Evolutionary conservation across 2,113 vertebrate genomes (phyloP), one percentile per base, ranked within the genome.

Genomic region (Ochotona curzoniae): DNA sequence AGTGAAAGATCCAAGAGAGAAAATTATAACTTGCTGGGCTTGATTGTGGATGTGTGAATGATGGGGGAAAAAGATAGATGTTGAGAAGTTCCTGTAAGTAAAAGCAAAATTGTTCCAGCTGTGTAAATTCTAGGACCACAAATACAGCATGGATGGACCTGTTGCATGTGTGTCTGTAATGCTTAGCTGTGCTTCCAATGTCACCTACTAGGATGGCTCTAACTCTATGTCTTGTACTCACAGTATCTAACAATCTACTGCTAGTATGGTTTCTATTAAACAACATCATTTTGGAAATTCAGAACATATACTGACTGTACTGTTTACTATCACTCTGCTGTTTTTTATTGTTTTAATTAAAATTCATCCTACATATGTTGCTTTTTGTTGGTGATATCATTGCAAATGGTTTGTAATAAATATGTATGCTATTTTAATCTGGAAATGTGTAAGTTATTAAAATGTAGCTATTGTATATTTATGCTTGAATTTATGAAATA

Each of bases 41-140:
- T 90, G 61, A 90, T 35, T 75, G 8, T 70, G 60, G n/a, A 44
- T 78, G 13, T 1, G 51, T 47, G 80, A 28, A 67, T 67, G 8
- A 60, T 74, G 67, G 60, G 57, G 71, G 89, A 67, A 90, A 71
- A 32, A 85, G 44, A 47, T 21, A 28, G 51, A 57, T 2, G 47
- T 8, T 83, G 21, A 83, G 28, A 86, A 89, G 88, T 63, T 57
- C 70, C 86, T 30, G 75, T 93, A 94, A 94, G 90, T 64, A 90
- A 60, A 83, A 66, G 75, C 20, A 63, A 91, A 91, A 85, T 12
- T 63, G 17, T 90, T 73, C 70, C 0, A 76, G 13, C 30, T 81
- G 21, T 51, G 38, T 38, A n/a, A 74, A 94, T 61, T 83, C 8
- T 79, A 44, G 28, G 2, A 9, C 44, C 63, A 15, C 5, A 63